These are phyloP conservation scores for Trididemnum miniatum DNA, from an alignment of 23 tunicate genomes.

Conservation along the genomic window DNA sequence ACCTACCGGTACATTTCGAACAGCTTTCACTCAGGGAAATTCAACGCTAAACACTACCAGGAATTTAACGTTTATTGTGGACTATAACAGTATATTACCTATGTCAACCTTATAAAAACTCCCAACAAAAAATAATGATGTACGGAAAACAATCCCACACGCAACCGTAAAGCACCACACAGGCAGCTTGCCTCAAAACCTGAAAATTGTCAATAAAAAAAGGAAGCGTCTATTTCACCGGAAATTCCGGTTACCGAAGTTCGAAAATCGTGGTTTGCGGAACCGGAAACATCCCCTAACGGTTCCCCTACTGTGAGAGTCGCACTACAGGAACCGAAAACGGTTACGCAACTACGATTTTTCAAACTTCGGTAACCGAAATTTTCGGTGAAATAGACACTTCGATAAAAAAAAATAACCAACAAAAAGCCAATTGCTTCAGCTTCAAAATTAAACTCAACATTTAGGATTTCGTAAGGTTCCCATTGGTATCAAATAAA, in stretches of 20 bases:
- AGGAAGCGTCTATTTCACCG: no score
- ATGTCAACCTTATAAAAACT: neutral
- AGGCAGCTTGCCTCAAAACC: neutral
- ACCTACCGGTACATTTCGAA: neutral
- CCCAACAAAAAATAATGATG: constrained; percentile 7
- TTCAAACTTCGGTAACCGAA: no score
- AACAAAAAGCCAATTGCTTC: constrained; percentile 1
- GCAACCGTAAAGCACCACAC: no score
- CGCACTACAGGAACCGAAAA: no score
- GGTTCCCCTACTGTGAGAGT: no score
- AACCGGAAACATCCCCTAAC: no score
- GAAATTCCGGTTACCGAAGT: no score
- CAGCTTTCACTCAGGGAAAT: constrained; percentile 1
- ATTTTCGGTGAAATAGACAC: no score
- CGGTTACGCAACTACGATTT: no score
- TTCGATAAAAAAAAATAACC: neutral
- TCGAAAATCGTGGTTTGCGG: no score
- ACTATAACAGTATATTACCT: neutral
- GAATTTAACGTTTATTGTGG: neutral
- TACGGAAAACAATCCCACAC: neutral
- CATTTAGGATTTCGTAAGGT: no score
- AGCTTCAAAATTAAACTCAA: neutral
- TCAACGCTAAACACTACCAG: constrained; percentile 7
- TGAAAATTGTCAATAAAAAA: no score
- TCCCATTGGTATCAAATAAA: neutral